phyloP scores from a whole-genome alignment of 2,113 vertebrate species.

The Phoenicopterus ruber region DNA sequence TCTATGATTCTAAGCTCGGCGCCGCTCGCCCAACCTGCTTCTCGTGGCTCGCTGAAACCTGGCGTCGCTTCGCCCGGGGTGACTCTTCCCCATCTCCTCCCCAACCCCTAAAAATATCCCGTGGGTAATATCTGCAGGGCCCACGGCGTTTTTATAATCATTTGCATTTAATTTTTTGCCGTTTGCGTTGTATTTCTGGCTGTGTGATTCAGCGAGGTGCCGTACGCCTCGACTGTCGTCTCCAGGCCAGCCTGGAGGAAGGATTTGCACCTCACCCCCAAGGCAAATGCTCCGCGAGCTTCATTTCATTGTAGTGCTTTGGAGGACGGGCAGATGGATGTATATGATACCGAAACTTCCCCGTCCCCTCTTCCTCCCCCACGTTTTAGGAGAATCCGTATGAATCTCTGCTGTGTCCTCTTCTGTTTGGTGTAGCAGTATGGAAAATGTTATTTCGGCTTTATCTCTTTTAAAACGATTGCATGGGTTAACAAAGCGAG shows the following conservation, averaged over 20 bases:
- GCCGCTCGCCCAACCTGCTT: not conserved
- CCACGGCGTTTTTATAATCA: fast-evolving
- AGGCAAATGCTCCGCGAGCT: not conserved
- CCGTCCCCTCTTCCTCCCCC: not conserved
- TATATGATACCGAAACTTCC: fast-evolving
- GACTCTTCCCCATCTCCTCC: not conserved
- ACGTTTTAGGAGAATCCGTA: fast-evolving
- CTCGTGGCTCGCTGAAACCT: not conserved
- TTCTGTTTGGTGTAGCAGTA: not conserved
- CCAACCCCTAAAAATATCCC: not conserved
- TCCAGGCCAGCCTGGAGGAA: not conserved
- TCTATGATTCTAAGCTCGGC: no score
- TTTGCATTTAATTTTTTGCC: not conserved
- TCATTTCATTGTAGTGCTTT: not conserved
- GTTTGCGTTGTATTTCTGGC: not conserved
- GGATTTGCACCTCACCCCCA: not conserved
- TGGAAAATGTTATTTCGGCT: not conserved
- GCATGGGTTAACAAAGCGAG: not conserved
- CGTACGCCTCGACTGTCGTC: not conserved
- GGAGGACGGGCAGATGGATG: not conserved
- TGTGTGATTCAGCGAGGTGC: not conserved
- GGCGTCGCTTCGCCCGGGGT: not conserved
- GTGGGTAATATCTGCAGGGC: not conserved
- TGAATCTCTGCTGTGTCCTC: not conserved
- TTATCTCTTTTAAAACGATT: not conserved